These are phyloP conservation scores for Leptocoma aspasia DNA, from an alignment of 2,113 vertebrate genomes.

Conservation along the genomic window DNA sequence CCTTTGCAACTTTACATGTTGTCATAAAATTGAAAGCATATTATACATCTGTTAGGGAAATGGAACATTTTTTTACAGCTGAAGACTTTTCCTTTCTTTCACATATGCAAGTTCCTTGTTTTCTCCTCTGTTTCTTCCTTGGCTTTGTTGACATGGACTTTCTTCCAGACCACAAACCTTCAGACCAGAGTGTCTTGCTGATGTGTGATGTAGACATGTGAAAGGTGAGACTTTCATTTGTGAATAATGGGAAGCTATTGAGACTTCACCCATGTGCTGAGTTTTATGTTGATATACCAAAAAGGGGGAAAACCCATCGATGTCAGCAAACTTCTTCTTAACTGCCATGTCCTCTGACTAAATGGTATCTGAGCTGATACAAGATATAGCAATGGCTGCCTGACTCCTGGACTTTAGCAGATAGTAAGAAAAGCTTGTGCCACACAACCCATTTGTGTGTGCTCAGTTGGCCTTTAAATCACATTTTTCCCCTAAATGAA, in stretches of 20 bases:
- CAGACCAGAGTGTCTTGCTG: neutral
- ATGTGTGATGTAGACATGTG: neutral
- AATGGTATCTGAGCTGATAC: neutral
- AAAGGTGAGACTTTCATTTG: neutral
- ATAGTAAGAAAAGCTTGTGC: neutral
- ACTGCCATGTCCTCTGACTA: neutral
- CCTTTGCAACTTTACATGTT: neutral
- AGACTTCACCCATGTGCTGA: neutral
- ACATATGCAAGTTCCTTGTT: neutral
- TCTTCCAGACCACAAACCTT: neutral
- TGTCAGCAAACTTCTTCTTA: neutral
- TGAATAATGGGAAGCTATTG: neutral
- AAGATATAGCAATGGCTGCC: neutral
- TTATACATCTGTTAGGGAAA: neutral
- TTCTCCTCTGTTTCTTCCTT: neutral
- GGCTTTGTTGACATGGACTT: neutral
- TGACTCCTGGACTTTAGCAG: neutral
- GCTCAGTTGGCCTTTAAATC: neutral
- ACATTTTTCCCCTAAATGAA: neutral
- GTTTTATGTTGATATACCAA: neutral
- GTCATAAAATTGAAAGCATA: neutral
- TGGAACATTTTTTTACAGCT: neutral
- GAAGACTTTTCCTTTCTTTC: neutral
- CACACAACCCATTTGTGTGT: accelerated
- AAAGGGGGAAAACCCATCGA: neutral